Base-by-base conservation (phyloP, 1,140 invertebrate species). In the Bombus turneri region DNA sequence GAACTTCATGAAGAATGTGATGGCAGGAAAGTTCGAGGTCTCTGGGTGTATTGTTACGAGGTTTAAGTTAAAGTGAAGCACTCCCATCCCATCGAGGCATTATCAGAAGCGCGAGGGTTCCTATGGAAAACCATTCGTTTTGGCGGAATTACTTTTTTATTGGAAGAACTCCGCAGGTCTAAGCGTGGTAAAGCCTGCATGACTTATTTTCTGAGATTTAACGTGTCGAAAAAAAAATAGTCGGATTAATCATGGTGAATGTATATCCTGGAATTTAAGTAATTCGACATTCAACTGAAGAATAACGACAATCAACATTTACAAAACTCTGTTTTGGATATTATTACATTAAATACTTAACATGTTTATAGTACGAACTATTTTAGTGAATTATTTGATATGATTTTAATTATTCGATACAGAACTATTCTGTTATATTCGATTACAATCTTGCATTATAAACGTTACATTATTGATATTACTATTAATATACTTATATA, bases 41-140 rank as follows among this genome's bases (percentile, higher is more conserved):
- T 57, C 53, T 34, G 15, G 83, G 75, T 90, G 78, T 86, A 88
- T 87, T 86, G 87, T 87, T 90, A 91, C 81, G 79, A 88, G 88
- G 88, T 91, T 91, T 88, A 91, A 91, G 86, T 90, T 91, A 91
- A 90, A 89, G 88, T 90, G 88, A 86, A 88, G 85, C 83, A 80
- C 83, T 74, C 71, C 83, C 72, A 83, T 80, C 83, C 71, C 87
- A 81, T 83, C 71, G 28, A 83, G 83, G 75, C 78, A 84, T 86
- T 87, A 87, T 88, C 80, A 78, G 68, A 53, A 66, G 81, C 75
- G 37, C 47, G 66, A 81, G 87, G 86, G 75, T 78, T 83, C 47
- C 43, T 81, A 76, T 86, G 76, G 76, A 82, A 64, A 77, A 85
- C 75, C 85, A 87, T 91, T 91, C 86, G 89, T 90, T 90, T 86